phyloP scores from a whole-genome alignment of 2,888 invertebrate genomes.

The Thumatha senex region DNA sequence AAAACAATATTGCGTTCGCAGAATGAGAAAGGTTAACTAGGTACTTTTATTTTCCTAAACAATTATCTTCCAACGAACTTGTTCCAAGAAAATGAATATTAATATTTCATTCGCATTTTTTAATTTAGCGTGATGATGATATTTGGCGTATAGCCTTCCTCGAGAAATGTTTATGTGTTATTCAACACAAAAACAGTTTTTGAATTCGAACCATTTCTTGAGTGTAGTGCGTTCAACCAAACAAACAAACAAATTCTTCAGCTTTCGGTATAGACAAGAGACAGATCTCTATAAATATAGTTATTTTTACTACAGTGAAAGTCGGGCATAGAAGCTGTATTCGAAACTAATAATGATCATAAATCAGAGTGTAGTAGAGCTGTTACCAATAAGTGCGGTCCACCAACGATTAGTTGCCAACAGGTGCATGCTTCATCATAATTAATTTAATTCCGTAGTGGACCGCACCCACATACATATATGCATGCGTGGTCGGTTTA shows the following conservation, averaged over 20 bases:
- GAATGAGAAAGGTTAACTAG: too few species aligned
- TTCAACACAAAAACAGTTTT: too few species aligned
- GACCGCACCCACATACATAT: slow-evolving; percentile 37
- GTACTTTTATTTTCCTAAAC: neutral
- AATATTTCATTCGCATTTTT: neutral
- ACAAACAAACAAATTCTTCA: neutral
- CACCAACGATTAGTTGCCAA: slow-evolving; percentile 40
- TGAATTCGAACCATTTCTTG: too few species aligned
- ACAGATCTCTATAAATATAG: too few species aligned
- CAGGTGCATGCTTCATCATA: slow-evolving; percentile 47
- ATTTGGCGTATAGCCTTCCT: too few species aligned
- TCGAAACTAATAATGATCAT: slow-evolving; percentile 16
- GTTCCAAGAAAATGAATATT: neutral
- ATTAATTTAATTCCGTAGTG: slow-evolving; percentile 48
- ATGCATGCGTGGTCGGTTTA: slow-evolving; percentile 34
- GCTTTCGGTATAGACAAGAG: too few species aligned
- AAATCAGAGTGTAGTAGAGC: slow-evolving; percentile 29
- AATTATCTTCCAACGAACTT: neutral
- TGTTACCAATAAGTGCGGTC: slow-evolving; percentile 39
- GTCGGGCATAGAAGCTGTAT: neutral
- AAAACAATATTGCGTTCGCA: neutral
- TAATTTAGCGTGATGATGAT: too few species aligned
- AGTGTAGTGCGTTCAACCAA: too few species aligned
- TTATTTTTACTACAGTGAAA: too few species aligned
- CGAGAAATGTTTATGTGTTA: too few species aligned